Percentiles rank a stretch among this genome's conserved stretches.
Conservation (phyloP, 2,113 vertebrate species). For the Protomyctophum bolini region DNA sequence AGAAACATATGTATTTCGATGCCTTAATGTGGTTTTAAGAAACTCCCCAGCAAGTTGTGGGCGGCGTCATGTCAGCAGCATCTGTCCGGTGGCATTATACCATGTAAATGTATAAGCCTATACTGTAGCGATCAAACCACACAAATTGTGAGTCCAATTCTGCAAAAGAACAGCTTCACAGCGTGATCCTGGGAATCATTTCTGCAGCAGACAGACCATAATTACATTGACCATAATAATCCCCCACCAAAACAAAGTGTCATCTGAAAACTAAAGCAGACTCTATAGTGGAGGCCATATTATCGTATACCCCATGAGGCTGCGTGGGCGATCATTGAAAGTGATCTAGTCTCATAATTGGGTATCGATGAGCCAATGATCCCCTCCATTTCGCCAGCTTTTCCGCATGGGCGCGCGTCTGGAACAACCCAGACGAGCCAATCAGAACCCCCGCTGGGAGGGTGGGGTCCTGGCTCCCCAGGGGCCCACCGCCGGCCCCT, state of each 20-base stretch:
- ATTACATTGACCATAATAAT: conserved; percentile 63
- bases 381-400: conserved; percentile 67
- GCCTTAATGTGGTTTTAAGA: background rate
- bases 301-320: conserved; percentile 12
- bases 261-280: conserved; percentile 40
- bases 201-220: conserved; percentile 47
- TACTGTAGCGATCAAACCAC: conserved; percentile 20
- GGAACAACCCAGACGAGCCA: conserved; percentile 73
- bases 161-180: conserved; percentile 58
- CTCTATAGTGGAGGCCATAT: conserved; percentile 5
- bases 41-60: background rate
- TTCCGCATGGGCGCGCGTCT: conserved; percentile 74
- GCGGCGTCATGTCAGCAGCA: background rate
- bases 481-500: conserved; percentile 39
- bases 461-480: conserved; percentile 54
- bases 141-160: conserved; percentile 45
- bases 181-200: conserved; percentile 58
- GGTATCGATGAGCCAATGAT: conserved; percentile 78
- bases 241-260: conserved; percentile 58
- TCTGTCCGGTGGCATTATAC: conserved; percentile 42
- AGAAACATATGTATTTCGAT: too few relatives aligned
- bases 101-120: conserved; percentile 37
- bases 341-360: conserved; percentile 68
- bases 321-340: conserved; percentile 43
- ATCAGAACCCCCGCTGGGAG: conserved; percentile 75